phyloP scores from a whole-genome alignment of 1,140 invertebrate genomes.

The Orius insidiosus region DNA sequence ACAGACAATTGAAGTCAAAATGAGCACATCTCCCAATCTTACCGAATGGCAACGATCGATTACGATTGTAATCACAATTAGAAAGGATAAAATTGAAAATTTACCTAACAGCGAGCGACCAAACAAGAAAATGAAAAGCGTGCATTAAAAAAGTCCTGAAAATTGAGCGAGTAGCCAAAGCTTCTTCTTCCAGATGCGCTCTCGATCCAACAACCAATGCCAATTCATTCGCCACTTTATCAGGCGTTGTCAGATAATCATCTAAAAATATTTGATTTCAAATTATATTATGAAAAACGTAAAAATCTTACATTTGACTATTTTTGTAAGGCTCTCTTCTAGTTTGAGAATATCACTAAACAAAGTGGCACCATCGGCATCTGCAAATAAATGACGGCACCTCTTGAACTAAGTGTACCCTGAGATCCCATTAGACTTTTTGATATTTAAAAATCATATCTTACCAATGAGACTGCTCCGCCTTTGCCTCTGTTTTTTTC shows the following conservation, averaged over 20 bases:
- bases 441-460: slow-evolving; percentile 17
- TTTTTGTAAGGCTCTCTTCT: slow-evolving; percentile 43
- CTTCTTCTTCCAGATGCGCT: slow-evolving; percentile 87
- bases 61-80: too few species aligned
- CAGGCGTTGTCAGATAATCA: slow-evolving; percentile 29
- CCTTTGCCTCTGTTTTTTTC: slow-evolving; percentile 89
- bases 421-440: slow-evolving; percentile 25
- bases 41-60: too few species aligned
- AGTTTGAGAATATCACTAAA: slow-evolving; percentile 84
- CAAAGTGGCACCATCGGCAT: slow-evolving; percentile 97
- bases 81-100: background rate
- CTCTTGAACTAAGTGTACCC: slow-evolving; percentile 79
- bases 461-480: slow-evolving; percentile 80
- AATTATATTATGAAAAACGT: background rate
- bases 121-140: slow-evolving; percentile 92
- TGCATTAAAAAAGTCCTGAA: slow-evolving; percentile 95
- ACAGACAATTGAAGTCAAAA: too few species aligned
- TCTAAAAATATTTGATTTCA: slow-evolving; percentile 23
- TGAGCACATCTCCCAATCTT: slow-evolving; percentile 10
- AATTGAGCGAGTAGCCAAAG: slow-evolving; percentile 67
- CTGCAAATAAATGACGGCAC: slow-evolving; percentile 87
- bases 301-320: slow-evolving; percentile 31
- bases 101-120: slow-evolving; percentile 71
- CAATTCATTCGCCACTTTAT: slow-evolving; percentile 25
- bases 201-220: slow-evolving; percentile 74